A percentile compares a stretch with the other conserved stretches of the same genome.
Evolutionary conservation across 1,140 invertebrate species (phyloP).

Genomic region (Drosophila sucinea): DNA sequence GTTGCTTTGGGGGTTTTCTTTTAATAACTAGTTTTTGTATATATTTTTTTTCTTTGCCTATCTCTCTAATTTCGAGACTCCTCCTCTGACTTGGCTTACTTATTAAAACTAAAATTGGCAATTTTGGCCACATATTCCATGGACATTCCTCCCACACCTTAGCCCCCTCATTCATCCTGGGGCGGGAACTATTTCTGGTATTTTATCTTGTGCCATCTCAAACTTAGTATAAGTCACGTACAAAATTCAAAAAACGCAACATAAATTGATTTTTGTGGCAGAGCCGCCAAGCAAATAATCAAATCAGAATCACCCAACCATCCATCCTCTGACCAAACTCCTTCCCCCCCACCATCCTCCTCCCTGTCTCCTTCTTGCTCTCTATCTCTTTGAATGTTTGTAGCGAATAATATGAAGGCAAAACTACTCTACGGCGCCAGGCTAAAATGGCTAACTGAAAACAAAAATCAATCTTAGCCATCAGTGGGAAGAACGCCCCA

Average conservation of each 20-base stretch:
- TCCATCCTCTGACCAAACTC: conserved; percentile 25
- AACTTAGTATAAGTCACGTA: conserved; percentile 57
- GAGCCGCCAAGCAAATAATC: conserved; percentile 68
- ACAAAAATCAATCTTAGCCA: conserved; percentile 67
- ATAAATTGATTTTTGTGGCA: conserved; percentile 74
- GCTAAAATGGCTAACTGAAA: conserved; percentile 34
- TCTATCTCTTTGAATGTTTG: conserved; percentile 2
- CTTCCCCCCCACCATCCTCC: not conserved
- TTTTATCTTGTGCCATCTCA: conserved; percentile 27
- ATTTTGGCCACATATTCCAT: not conserved
- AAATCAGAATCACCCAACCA: conserved; percentile 51
- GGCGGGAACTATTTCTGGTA: not conserved
- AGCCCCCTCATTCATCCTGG: not conserved
- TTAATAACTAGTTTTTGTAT: not conserved
- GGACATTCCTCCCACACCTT: not conserved
- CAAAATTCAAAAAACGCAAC: conserved; percentile 48
- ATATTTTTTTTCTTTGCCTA: not conserved
- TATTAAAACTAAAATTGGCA: conserved; percentile 7
- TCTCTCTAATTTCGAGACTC: not conserved
- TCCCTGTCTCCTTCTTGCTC: not conserved
- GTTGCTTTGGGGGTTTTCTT: conserved; percentile 9
- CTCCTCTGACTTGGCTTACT: not conserved
- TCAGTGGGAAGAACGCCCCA: conserved; percentile 52
- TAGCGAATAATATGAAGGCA: conserved; percentile 31
- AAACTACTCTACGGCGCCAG: conserved; percentile 27